Evolutionary conservation across 2,888 invertebrate species (phyloP).

Genomic region (Stictocephala bisonia): DNA sequence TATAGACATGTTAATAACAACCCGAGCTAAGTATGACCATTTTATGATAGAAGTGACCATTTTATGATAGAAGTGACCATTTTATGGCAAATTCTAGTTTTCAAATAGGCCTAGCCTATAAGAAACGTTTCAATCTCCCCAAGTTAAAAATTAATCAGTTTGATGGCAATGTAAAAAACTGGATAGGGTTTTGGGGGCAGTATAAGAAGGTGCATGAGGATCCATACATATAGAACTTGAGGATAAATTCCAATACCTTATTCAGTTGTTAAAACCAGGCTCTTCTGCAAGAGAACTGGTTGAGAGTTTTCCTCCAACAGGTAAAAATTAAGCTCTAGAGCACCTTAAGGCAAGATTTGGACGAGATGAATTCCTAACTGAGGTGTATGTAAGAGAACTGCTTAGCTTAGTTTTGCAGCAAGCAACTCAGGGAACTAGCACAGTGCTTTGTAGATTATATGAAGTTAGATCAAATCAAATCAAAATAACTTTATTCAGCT

Average conservation of each 20-base stretch:
- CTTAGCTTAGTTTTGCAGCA: constrained; percentile 58
- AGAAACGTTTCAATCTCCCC: not conserved
- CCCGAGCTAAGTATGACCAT: too few species aligned
- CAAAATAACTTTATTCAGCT: too few species aligned
- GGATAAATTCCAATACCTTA: constrained; percentile 58
- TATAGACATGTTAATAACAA: too few species aligned
- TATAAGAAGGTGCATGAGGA: constrained; percentile 58
- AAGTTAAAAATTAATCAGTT: constrained; percentile 54
- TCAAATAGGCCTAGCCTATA: not conserved
- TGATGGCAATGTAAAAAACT: constrained; percentile 54
- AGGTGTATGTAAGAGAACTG: too few species aligned
- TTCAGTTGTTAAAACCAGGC: constrained; percentile 45
- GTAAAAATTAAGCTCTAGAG: constrained; percentile 58
- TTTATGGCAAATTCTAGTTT: too few species aligned
- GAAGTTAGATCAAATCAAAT: too few species aligned
- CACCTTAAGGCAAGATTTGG: constrained; percentile 54
- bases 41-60: too few species aligned
- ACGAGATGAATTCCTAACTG: constrained; percentile 56
- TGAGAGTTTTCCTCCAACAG: constrained; percentile 55
- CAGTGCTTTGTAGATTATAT: constrained; percentile 51
- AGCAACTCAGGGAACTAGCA: constrained; percentile 46
- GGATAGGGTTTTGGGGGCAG: constrained; percentile 58
- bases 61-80: too few species aligned
- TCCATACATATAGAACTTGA: constrained; percentile 42
- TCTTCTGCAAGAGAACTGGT: constrained; percentile 57